These are phyloP conservation scores for Psammodynastes pulverulentus DNA, from an alignment of 2,113 vertebrate genomes.

Conservation along the genomic window DNA sequence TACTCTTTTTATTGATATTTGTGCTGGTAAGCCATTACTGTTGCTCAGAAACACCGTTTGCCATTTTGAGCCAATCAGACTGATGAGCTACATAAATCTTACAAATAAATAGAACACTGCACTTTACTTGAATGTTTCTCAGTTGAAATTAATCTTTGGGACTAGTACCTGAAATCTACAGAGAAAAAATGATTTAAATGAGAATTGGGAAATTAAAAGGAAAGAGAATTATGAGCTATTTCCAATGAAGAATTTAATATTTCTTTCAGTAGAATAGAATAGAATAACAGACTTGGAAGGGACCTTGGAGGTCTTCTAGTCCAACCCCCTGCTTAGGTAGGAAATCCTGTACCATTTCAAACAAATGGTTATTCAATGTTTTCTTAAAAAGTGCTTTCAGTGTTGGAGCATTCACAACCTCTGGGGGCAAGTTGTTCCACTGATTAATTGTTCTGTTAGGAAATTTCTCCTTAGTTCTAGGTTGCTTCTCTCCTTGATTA, in stretches of 20 bases:
- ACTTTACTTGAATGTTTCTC: background rate
- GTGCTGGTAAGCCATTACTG: background rate
- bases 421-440: too few relatives aligned
- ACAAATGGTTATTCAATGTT: too few relatives aligned
- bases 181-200: background rate
- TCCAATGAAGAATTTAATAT: background rate
- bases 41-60: background rate
- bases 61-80: background rate
- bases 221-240: background rate
- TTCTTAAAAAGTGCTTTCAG: too few relatives aligned
- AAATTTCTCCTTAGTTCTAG: too few relatives aligned
- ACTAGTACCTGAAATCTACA: background rate
- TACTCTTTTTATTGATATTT: background rate
- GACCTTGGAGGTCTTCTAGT: too few relatives aligned
- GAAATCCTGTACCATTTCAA: too few relatives aligned
- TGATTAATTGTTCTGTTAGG: too few relatives aligned
- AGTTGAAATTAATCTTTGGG: background rate
- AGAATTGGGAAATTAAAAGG: background rate
- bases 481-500: too few relatives aligned
- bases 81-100: background rate
- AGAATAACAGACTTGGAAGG: too few relatives aligned
- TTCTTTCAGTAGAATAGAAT: background rate
- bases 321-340: too few relatives aligned
- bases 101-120: background rate
- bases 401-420: too few relatives aligned